Evolutionary conservation across 2,888 invertebrate species (phyloP).

Genomic region (Melikaiella ostensackeni): DNA sequence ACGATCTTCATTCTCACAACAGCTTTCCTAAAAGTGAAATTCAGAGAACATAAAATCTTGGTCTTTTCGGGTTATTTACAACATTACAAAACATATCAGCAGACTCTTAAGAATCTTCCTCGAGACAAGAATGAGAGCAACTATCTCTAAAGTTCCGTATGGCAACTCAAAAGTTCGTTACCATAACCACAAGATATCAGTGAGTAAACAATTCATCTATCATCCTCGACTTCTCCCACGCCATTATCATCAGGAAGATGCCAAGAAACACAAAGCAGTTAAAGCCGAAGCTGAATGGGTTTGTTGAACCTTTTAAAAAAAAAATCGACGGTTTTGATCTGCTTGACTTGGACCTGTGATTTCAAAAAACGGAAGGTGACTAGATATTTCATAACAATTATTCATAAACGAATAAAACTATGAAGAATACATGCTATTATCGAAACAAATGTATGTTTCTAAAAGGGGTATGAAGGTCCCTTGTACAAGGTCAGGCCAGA

Average conservation of each 20-base stretch:
- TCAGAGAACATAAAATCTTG: neutral
- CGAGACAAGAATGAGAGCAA: neutral
- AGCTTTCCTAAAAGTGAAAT: slow-evolving; percentile 17
- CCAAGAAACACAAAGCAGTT: neutral
- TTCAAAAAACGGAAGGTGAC: neutral
- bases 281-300: neutral
- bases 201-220: slow-evolving; percentile 6
- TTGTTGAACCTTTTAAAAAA: neutral
- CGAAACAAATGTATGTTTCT: neutral
- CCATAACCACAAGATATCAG: neutral
- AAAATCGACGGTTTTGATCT: neutral
- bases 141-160: neutral
- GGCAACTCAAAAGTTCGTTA: neutral
- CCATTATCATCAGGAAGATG: neutral
- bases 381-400: neutral
- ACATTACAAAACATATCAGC: neutral
- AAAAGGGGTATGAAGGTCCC: neutral
- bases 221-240: neutral
- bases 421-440: neutral
- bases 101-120: neutral
- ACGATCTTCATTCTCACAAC: neutral
- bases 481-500: neutral
- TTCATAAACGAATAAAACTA: neutral
- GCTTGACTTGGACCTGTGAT: neutral
- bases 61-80: neutral